Evolutionary conservation across 2,113 vertebrate species (phyloP).

Genomic region (Alligator mississippiensis): DNA sequence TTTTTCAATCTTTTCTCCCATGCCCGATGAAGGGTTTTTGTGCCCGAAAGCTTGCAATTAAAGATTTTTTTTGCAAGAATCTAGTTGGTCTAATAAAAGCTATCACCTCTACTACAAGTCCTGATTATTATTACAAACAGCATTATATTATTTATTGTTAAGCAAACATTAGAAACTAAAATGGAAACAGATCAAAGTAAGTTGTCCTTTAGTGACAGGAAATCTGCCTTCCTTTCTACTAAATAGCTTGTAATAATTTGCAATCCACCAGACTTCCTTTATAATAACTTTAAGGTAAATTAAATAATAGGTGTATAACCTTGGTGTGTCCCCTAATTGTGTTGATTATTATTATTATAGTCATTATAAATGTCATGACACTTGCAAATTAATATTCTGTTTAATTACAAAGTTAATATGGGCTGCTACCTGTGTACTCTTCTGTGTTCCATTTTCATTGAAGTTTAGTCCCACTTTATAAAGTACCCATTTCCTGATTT

Average conservation of each 20-base stretch:
- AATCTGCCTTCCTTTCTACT: neutral
- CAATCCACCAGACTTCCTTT: neutral
- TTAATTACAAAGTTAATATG: slow-evolving; percentile 65
- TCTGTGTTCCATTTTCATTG: slow-evolving; percentile 47
- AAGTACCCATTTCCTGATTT: slow-evolving; percentile 54
- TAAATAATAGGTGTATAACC: neutral
- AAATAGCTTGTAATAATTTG: neutral
- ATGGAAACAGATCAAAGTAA: neutral
- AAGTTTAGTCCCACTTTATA: slow-evolving; percentile 61
- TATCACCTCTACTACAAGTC: too few relatives aligned
- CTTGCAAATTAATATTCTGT: slow-evolving; percentile 54
- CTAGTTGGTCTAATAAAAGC: too few relatives aligned
- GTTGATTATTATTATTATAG: slow-evolving; percentile 20
- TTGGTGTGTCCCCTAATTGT: slow-evolving; percentile 14
- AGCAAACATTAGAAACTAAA: neutral
- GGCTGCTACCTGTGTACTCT: slow-evolving; percentile 6
- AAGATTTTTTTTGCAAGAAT: too few relatives aligned
- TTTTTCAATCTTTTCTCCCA: too few relatives aligned
- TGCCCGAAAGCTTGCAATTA: too few relatives aligned
- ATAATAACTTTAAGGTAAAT: slow-evolving; percentile 2
- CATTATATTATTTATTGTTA: neutral
- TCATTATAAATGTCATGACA: slow-evolving; percentile 63
- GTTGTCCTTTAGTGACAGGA: neutral
- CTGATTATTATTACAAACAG: neutral
- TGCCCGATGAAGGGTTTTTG: too few relatives aligned